Evolutionary conservation across 2,888 invertebrate species (phyloP).

Genomic region (Muscina levida): DNA sequence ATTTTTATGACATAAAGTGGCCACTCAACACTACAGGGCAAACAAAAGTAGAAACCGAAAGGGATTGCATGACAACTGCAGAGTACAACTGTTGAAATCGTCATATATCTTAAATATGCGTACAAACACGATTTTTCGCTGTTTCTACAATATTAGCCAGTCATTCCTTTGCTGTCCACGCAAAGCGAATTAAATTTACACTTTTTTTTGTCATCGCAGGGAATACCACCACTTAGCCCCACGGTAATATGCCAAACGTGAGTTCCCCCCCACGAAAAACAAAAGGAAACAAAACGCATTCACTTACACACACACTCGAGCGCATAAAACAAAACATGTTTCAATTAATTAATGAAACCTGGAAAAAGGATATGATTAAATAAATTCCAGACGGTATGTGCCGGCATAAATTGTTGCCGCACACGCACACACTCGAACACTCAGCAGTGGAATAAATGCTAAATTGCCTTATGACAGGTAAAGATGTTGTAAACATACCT

Average conservation of each 20-base stretch:
- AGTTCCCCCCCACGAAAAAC: too few species aligned
- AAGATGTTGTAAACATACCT: conserved; percentile 25
- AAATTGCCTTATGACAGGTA: conserved; percentile 46
- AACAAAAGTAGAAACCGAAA: conserved; percentile 10
- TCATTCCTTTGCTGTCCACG: not conserved
- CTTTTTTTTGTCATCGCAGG: not conserved
- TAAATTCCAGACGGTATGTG: conserved; percentile 20
- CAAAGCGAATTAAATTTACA: conserved; percentile 27
- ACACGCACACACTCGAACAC: not conserved
- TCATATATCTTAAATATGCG: conserved; percentile 31
- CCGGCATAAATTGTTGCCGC: conserved; percentile 1
- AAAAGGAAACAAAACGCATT: not conserved
- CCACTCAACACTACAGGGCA: not conserved
- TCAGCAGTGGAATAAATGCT: conserved; percentile 18
- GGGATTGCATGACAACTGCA: conserved; percentile 16
- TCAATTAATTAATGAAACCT: conserved; percentile 57
- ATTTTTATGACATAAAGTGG: conserved; percentile 40
- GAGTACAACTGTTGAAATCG: conserved; percentile 13
- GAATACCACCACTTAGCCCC: too few species aligned
- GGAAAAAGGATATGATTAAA: conserved; percentile 61
- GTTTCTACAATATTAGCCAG: conserved; percentile 1
- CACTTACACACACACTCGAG: too few species aligned
- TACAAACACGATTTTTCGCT: conserved; percentile 26
- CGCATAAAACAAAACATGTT: conserved; percentile 46
- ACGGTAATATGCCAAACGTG: too few species aligned